Percentiles rank a stretch among this genome's conserved stretches.
phyloP scores from a whole-genome alignment of 1,140 invertebrate species.

The Zaprionus davidi region DNA sequence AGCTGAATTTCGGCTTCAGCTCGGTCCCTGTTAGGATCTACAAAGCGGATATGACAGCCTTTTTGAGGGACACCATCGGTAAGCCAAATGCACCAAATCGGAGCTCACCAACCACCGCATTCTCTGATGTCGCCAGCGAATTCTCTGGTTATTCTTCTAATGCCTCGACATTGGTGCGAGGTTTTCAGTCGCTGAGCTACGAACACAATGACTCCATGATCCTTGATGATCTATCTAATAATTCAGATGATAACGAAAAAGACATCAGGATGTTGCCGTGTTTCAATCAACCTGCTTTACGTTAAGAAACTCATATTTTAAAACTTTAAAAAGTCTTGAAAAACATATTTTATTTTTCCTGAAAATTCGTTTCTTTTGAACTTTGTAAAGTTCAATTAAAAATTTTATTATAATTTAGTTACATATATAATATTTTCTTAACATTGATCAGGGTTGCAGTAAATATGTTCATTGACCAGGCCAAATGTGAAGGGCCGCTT shows the following conservation, averaged over 20 bases:
- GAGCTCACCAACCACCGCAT: neutral
- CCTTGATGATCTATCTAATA: neutral
- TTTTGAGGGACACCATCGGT: neutral
- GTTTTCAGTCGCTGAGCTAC: neutral
- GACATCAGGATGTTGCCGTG: neutral
- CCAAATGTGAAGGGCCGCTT: too few relatives aligned
- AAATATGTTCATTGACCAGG: too few relatives aligned
- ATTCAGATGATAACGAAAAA: neutral
- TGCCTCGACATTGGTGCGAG: neutral
- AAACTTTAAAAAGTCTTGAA: neutral
- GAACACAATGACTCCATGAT: neutral
- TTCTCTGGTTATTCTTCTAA: neutral
- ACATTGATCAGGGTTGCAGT: too few relatives aligned
- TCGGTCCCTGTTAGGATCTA: neutral
- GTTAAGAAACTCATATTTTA: neutral
- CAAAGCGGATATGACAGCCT: neutral
- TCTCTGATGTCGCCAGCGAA: neutral
- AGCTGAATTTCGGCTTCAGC: conserved; percentile 3
- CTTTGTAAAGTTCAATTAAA: too few relatives aligned
- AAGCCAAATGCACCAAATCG: neutral
- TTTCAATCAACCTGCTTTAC: neutral
- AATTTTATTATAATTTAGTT: too few relatives aligned
- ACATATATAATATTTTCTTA: neutral
- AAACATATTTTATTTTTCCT: too few relatives aligned
- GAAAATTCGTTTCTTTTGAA: too few relatives aligned